Evolutionary conservation across 2,888 invertebrate species (phyloP).

Genomic region (Plebejus anna): DNA sequence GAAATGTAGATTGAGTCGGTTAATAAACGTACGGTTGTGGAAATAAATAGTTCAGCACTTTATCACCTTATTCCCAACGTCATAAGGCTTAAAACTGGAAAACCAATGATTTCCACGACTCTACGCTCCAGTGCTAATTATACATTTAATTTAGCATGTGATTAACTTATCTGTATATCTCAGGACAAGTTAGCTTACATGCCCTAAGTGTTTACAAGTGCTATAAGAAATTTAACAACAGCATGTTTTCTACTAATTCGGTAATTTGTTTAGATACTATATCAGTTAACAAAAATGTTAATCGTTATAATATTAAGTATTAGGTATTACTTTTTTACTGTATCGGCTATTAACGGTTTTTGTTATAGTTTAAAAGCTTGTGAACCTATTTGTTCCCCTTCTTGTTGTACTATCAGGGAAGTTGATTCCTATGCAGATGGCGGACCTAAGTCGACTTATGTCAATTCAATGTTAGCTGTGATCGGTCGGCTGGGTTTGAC

Average conservation of each 20-base stretch:
- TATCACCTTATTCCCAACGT: background rate
- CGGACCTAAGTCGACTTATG: no score
- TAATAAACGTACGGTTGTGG: background rate
- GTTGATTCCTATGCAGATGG: no score
- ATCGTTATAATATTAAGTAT: no score
- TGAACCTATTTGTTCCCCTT: no score
- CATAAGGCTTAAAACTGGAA: background rate
- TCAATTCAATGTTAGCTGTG: no score
- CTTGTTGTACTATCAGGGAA: no score
- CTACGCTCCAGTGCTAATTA: background rate
- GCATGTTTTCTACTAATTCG: background rate
- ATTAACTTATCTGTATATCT: constrained; percentile 13
- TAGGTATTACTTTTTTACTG: no score
- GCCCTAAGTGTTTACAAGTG: background rate
- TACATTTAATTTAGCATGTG: background rate
- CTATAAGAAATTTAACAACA: background rate
- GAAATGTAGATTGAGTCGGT: background rate
- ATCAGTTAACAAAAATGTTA: background rate
- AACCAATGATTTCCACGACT: background rate
- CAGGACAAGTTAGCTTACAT: background rate
- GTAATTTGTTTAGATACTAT: background rate
- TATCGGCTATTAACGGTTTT: no score
- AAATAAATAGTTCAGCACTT: background rate
- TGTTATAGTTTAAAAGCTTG: no score
- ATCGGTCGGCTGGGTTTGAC: no score